phyloP scores from a whole-genome alignment of 2,113 vertebrate genomes.

The Peromyscus polionotus region DNA sequence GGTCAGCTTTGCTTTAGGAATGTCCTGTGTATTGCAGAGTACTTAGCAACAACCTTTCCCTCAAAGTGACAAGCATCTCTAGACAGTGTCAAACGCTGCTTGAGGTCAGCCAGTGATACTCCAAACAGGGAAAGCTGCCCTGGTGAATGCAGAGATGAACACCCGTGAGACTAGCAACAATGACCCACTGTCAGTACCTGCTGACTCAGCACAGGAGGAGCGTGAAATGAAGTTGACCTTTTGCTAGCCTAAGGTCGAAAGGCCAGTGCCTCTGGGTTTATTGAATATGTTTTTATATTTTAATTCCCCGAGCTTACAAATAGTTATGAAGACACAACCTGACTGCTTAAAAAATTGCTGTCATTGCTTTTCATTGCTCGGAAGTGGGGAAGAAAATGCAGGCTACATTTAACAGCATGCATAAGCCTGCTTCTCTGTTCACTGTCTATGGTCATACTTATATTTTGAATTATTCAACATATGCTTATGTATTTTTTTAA shows the following conservation, averaged over 20 bases:
- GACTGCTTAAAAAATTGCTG: background rate
- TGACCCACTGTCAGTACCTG: background rate
- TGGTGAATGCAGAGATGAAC: background rate
- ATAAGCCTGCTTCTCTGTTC: background rate
- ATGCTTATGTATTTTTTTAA: background rate
- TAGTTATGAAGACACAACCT: background rate
- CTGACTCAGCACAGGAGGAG: background rate
- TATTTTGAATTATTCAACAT: background rate
- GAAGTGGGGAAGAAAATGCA: background rate
- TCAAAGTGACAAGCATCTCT: background rate
- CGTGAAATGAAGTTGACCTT: background rate
- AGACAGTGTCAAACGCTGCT: background rate
- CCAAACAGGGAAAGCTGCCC: background rate
- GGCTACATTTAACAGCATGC: too few relatives aligned
- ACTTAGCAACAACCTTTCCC: background rate
- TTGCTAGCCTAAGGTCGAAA: background rate
- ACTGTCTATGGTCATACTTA: background rate
- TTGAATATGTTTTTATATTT: background rate
- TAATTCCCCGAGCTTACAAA: background rate
- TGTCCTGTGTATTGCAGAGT: background rate
- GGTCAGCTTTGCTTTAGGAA: background rate
- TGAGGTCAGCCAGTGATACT: background rate
- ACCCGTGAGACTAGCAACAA: too few relatives aligned
- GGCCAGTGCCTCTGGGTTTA: background rate
- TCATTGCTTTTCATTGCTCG: conserved; percentile 9